Conservation (phyloP, 2,888 invertebrate species). For the Anthophora plumipes region DNA sequence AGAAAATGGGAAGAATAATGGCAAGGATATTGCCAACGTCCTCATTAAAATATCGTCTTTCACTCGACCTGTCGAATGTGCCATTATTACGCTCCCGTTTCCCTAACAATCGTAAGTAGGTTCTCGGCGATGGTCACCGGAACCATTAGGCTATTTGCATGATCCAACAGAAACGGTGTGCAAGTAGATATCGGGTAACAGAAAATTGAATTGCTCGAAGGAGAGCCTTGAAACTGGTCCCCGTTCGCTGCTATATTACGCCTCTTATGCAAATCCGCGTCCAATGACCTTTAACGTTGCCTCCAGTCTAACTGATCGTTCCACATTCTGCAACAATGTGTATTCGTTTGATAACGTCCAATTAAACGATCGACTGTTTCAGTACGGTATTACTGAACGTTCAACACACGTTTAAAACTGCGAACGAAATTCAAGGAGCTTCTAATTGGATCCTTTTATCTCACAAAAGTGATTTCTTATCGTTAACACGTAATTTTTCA, state of each 20-base stretch:
- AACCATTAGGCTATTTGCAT: slow-evolving; percentile 62
- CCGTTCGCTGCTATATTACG: slow-evolving; percentile 37
- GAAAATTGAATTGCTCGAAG: slow-evolving; percentile 64
- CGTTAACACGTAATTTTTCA: too few species aligned
- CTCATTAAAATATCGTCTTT: not conserved
- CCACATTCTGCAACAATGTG: slow-evolving; percentile 6
- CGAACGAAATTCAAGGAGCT: not conserved
- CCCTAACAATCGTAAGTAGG: slow-evolving; percentile 14
- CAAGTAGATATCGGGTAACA: slow-evolving; percentile 50
- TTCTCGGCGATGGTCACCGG: slow-evolving; percentile 9
- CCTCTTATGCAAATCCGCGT: slow-evolving; percentile 59
- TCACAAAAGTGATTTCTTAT: too few species aligned
- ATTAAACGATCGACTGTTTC: not conserved
- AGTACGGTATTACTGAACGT: not conserved
- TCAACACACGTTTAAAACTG: not conserved
- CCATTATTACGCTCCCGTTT: slow-evolving; percentile 1
- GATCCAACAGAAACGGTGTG: slow-evolving; percentile 55
- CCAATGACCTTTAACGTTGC: slow-evolving; percentile 45
- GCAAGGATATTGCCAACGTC: not conserved
- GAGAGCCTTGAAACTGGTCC: slow-evolving; percentile 36
- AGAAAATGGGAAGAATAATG: too few species aligned
- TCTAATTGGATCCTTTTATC: too few species aligned
- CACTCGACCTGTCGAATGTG: not conserved
- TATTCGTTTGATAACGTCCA: not conserved
- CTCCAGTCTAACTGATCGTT: not conserved